Base-by-base conservation (phyloP, 1,140 invertebrate species). In the Samia ricini region DNA sequence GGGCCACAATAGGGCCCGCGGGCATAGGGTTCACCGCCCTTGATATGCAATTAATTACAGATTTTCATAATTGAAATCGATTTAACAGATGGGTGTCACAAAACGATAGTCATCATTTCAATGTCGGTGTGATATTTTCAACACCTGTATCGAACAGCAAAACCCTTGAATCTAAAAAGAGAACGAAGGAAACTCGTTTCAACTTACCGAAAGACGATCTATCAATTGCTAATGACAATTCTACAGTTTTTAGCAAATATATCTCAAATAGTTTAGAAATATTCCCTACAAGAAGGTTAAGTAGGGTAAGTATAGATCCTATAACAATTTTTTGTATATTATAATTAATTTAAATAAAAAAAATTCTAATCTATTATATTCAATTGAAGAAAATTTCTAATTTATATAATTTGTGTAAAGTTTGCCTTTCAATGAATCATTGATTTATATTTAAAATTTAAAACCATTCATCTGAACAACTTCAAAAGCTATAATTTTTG, bases 111-210 rank as follows among this genome's bases (percentile, higher is more conserved):
- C 81, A 91, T 60, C 84, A 88, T 72, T 88, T 86, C 57, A 90
- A 89, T 61, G 84, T 87, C 18, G 91, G 93, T 60, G 94, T 96
- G 0, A 95, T 95, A 24, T 95, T 95, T 63, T 95, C 95, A 18
- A 96, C 95, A 0, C 95, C 95, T 1, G 95, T 96, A 1, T 94
- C 91, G 0, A 92, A 93, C 63, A 93, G 93, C 71, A 83, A 91
- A 42, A 87, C 86, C 0, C 84, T 85, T 19, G 85, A 86, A 2
- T 77, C 84, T 1, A 91, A 90, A 22, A 92, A 92, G 59, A 82
- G 79, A 56, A 66, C 72, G 1, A 94, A 94, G 74, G 77, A 91
- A 1, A 94, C 94, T 1, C 88, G 94, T 67, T 95, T 95, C 73
- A 92, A 93, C 33, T 72, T 95, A 21, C 85, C 86, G 0, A 76